Conservation (phyloP, 92 coral and sea anemone genomes). For the Phenganax marumi region DNA sequence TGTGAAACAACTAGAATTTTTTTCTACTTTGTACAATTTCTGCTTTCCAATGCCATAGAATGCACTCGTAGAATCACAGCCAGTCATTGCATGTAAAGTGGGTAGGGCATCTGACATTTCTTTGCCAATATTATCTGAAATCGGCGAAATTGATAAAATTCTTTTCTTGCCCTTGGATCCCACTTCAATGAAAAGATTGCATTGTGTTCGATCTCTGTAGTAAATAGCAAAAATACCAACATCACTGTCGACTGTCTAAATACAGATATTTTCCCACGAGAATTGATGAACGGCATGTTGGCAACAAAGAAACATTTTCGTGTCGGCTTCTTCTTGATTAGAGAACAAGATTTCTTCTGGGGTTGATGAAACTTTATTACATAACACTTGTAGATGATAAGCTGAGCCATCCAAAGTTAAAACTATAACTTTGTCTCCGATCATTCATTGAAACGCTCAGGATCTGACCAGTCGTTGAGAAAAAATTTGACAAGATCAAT, state of each 20-base stretch:
- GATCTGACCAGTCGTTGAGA: constrained; percentile 29
- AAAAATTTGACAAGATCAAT: too few species aligned
- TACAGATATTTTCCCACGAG: too few species aligned
- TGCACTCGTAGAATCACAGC: constrained; percentile 18
- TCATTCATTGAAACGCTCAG: constrained; percentile 4
- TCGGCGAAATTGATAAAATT: constrained; percentile 3
- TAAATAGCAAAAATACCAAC: constrained; percentile 12
- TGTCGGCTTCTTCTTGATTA: constrained; percentile 20
- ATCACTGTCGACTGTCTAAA: constrained; percentile 26
- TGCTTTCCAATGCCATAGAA: constrained; percentile 15
- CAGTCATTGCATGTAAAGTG: constrained; percentile 13
- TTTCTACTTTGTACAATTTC: not conserved
- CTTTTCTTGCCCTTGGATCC: too few species aligned
- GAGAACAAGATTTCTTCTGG: constrained; percentile 7
- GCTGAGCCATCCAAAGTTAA: not conserved
- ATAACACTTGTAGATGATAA: constrained; percentile 3
- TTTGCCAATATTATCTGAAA: constrained; percentile 1
- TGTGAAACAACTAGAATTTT: not conserved
- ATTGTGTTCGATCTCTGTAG: not conserved
- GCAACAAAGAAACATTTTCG: constrained; percentile 17
- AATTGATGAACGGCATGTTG: constrained; percentile 5
- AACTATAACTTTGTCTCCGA: not conserved
- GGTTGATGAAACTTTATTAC: not conserved
- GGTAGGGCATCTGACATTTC: constrained; percentile 18
- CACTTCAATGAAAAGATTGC: too few species aligned